These are phyloP conservation scores for Rhabdomys pumilio DNA, from an alignment of 2,797 vertebrate genomes.

Conservation along the genomic window DNA sequence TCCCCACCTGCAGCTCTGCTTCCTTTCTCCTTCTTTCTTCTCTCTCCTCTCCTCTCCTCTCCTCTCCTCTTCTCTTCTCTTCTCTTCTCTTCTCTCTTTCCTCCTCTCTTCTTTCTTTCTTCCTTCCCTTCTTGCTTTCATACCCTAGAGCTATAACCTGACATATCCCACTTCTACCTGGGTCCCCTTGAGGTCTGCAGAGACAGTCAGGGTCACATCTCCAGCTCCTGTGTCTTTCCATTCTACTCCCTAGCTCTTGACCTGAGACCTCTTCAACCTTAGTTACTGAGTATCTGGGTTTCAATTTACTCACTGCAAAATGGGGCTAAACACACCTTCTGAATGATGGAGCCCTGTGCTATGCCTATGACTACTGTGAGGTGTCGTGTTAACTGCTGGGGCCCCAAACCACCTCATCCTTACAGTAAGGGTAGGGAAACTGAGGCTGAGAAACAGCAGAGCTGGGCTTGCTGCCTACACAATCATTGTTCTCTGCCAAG, in stretches of 20 bases:
- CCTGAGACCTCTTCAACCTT: background rate
- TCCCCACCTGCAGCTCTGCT: background rate
- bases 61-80: too few species aligned
- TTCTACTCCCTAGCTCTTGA: conserved; percentile 18
- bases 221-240: too few species aligned
- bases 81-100: fast-evolving
- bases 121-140: background rate
- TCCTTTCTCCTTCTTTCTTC: background rate
- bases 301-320: background rate
- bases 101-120: background rate
- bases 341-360: background rate
- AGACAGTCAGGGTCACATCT: background rate
- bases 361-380: background rate
- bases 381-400: background rate
- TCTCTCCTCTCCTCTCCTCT: background rate
- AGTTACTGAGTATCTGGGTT: conserved; percentile 10
- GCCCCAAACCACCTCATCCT: background rate
- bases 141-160: too few species aligned
- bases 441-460: background rate
- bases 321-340: background rate
- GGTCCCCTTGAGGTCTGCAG: background rate
- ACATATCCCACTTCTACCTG: background rate
- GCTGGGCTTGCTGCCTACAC: background rate
- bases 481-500: background rate
- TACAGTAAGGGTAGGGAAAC: background rate